Conservation (phyloP, 2,888 invertebrate genomes). For the Psylliodes chrysocephalus region DNA sequence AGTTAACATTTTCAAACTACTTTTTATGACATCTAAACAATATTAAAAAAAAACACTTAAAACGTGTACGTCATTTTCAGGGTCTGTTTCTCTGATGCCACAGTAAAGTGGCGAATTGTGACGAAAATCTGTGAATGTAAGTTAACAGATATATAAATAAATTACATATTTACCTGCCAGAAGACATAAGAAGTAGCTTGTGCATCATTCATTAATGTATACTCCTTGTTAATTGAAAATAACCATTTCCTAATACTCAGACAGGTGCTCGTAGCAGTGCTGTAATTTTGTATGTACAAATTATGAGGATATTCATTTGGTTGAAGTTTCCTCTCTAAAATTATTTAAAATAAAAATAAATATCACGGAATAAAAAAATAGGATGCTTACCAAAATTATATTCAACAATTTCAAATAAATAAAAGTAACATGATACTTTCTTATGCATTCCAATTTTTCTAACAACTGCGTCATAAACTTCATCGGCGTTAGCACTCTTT, state of each 20-base stretch:
- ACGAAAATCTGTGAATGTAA: too few species aligned
- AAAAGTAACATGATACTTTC: constrained; percentile 89
- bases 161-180: constrained; percentile 79
- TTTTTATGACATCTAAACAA: too few species aligned
- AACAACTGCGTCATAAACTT: constrained; percentile 88
- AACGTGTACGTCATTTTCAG: too few species aligned
- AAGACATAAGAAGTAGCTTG: constrained; percentile 87
- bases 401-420: constrained; percentile 96
- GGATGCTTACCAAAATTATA: constrained; percentile 89
- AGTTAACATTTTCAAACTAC: too few species aligned
- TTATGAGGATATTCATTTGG: constrained; percentile 96
- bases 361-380: not conserved
- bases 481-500: constrained; percentile 89
- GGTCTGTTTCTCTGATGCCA: too few species aligned
- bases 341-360: constrained; percentile 16
- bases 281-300: constrained; percentile 98
- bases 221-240: constrained; percentile 77
- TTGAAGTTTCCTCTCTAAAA: constrained; percentile 89
- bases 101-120: too few species aligned
- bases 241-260: constrained; percentile 89
- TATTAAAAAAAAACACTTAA: too few species aligned
- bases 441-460: constrained; percentile 85
- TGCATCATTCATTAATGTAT: constrained; percentile 73
- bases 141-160: too few species aligned
- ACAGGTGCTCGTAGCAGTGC: constrained; percentile 96